Evolutionary conservation across 1,140 invertebrate genomes (phyloP).

Genomic region (Bombus breviceps): DNA sequence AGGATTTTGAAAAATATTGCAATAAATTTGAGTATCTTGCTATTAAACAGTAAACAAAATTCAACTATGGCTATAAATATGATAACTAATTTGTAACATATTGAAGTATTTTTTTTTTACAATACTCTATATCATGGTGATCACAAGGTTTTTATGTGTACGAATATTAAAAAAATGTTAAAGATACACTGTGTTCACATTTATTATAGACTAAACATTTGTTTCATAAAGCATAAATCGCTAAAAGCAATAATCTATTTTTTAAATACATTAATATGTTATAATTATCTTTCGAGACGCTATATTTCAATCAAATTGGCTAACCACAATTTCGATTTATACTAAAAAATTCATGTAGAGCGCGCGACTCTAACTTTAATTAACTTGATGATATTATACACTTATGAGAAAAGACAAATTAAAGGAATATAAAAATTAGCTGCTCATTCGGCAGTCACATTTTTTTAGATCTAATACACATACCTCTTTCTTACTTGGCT

Average conservation of each 20-base stretch:
- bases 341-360: conserved; percentile 19
- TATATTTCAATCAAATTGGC: conserved; percentile 25
- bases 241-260: conserved; percentile 62
- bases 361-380: neutral
- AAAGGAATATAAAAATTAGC: conserved; percentile 46
- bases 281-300: conserved; percentile 12
- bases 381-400: conserved; percentile 33
- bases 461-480: conserved; percentile 29
- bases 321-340: conserved; percentile 26
- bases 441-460: conserved; percentile 20
- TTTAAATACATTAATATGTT: conserved; percentile 59
- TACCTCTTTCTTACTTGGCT: conserved; percentile 21
- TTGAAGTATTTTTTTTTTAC: conserved; percentile 5
- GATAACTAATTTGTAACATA: conserved; percentile 22
- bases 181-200: conserved; percentile 64
- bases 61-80: conserved; percentile 5
- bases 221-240: conserved; percentile 72
- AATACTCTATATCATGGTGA: conserved; percentile 6
- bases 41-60: conserved; percentile 9
- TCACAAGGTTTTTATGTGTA: conserved; percentile 47
- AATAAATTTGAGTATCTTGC: conserved; percentile 24
- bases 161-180: conserved; percentile 59
- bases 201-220: conserved; percentile 67
- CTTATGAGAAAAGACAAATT: conserved; percentile 38
- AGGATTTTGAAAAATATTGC: conserved; percentile 40